Conservation (phyloP, 2,797 vertebrate species). For the Myotis vivesi region DNA sequence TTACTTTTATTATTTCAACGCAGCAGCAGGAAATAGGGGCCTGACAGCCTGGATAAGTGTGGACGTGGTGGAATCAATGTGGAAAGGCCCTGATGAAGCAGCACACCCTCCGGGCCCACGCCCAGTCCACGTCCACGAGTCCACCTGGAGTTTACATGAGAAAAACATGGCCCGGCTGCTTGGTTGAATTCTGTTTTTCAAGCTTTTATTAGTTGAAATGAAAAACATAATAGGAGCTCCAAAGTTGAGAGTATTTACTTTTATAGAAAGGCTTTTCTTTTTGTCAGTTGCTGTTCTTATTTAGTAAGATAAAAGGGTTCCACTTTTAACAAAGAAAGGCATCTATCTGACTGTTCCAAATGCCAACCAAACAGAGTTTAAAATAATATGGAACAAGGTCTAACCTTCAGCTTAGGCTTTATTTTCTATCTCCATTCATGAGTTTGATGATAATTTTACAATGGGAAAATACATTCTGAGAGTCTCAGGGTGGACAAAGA, state of each 20-base stretch:
- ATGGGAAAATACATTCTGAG: constrained; percentile 37
- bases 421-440: constrained; percentile 14
- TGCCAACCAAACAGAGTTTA: background rate
- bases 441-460: constrained; percentile 45
- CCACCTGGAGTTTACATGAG: too few relatives aligned
- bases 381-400: background rate
- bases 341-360: background rate
- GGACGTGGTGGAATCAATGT: background rate
- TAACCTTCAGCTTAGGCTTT: background rate
- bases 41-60: background rate
- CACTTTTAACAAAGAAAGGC: background rate
- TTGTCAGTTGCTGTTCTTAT: background rate
- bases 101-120: rapidly evolving
- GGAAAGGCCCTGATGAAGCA: background rate
- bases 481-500: constrained; percentile 27
- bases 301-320: background rate
- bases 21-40: background rate
- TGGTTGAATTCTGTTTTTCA: background rate
- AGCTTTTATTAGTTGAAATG: background rate
- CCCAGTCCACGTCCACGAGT: rapidly evolving
- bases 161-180: background rate
- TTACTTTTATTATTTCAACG: constrained; percentile 53
- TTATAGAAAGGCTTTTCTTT: background rate
- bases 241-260: background rate
- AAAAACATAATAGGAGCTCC: background rate